Evolutionary conservation across 2,113 vertebrate species (phyloP).

Genomic region (Etia nguti): DNA sequence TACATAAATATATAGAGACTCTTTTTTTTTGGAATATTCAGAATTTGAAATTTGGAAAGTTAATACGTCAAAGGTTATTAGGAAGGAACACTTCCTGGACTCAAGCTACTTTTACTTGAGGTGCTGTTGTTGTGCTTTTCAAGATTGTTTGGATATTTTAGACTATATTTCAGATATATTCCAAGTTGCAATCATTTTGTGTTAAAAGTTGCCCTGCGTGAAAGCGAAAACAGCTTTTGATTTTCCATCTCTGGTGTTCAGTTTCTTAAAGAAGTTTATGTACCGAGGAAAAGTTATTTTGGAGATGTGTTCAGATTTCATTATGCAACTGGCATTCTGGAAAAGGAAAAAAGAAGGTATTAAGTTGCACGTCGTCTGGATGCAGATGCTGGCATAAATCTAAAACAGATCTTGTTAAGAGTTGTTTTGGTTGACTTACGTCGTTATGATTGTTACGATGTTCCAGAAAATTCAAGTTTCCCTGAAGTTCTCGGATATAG

Average conservation of each 20-base stretch:
- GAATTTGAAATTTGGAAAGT: neutral
- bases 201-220: neutral
- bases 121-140: neutral
- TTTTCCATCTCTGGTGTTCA: neutral
- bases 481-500: rapidly evolving
- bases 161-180: neutral
- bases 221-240: neutral
- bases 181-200: neutral
- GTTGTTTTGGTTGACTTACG: neutral
- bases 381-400: neutral
- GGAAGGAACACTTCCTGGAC: neutral
- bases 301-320: rapidly evolving
- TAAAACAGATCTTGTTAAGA: neutral
- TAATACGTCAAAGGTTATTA: neutral
- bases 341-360: neutral
- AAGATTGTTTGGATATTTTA: neutral
- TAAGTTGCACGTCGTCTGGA: neutral
- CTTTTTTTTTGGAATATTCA: neutral
- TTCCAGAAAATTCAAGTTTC: rapidly evolving
- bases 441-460: rapidly evolving
- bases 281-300: rapidly evolving
- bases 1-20: neutral
- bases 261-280: rapidly evolving
- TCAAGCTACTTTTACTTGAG: neutral
- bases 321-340: neutral